Percentiles rank a stretch among this genome's conserved stretches.
Evolutionary conservation across 2,113 vertebrate genomes (phyloP).

Genomic region (Dendropsophus ebraccatus): DNA sequence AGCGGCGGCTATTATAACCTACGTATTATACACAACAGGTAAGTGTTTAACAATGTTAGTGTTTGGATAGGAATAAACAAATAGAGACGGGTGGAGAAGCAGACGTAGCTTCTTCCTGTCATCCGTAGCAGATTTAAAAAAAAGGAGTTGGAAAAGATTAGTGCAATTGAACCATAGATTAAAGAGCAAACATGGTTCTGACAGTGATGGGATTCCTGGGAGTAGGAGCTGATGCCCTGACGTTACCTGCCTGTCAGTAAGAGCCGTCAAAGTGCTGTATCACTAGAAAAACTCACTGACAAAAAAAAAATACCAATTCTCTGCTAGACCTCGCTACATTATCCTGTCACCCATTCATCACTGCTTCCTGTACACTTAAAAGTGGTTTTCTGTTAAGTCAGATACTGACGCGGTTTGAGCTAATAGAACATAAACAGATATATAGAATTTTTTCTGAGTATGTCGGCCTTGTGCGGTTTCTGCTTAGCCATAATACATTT

Average conservation of each 20-base stretch:
- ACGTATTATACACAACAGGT: background rate
- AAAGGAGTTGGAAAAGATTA: slow-evolving; percentile 56
- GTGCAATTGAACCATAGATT: slow-evolving; percentile 55
- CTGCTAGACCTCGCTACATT: slow-evolving; percentile 56
- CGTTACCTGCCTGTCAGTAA: slow-evolving; percentile 57
- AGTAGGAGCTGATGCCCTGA: slow-evolving; percentile 43
- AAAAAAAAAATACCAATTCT: slow-evolving; percentile 55
- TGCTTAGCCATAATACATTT: background rate
- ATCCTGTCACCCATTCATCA: slow-evolving; percentile 59
- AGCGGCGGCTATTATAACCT: background rate
- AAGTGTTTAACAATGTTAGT: slow-evolving; percentile 11
- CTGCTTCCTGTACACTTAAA: slow-evolving; percentile 47
- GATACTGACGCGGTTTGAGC: slow-evolving; percentile 25
- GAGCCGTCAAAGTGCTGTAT: slow-evolving; percentile 53
- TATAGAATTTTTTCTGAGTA: background rate
- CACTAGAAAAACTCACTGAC: slow-evolving; percentile 56
- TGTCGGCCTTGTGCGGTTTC: background rate
- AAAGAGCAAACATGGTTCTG: slow-evolving; percentile 55
- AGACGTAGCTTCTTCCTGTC: slow-evolving; percentile 2
- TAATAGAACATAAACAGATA: slow-evolving; percentile 19
- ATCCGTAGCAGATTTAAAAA: slow-evolving; percentile 47
- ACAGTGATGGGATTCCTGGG: slow-evolving; percentile 40
- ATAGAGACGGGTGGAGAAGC: slow-evolving; percentile 5
- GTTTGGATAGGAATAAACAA: slow-evolving; percentile 33
- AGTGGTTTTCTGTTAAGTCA: slow-evolving; percentile 21